These are phyloP conservation scores for Branchellion lobata DNA, from an alignment of 2,888 invertebrate genomes.

Conservation along the genomic window DNA sequence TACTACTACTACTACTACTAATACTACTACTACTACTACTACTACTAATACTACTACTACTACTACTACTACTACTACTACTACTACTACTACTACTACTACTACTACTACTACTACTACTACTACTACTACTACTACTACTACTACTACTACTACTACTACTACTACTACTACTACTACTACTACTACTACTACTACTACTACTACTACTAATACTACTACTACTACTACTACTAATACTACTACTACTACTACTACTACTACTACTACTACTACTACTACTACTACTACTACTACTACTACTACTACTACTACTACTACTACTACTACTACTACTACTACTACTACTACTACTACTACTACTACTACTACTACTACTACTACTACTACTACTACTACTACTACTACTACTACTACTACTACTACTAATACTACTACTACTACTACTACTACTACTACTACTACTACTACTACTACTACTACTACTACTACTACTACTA, in stretches of 20 bases:
- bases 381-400: constrained; percentile 44
- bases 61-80: constrained; percentile 44
- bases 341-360: constrained; percentile 38
- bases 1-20: constrained; percentile 27
- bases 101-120: constrained; percentile 42
- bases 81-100: constrained; percentile 44
- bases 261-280: constrained; percentile 40
- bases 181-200: constrained; percentile 30
- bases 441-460: constrained; percentile 30
- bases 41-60: constrained; percentile 38
- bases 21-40: constrained; percentile 32
- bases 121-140: constrained; percentile 43
- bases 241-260: constrained; percentile 43
- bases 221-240: constrained; percentile 33
- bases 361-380: constrained; percentile 44
- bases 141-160: constrained; percentile 42
- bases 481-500: constrained; percentile 34
- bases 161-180: constrained; percentile 40
- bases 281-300: constrained; percentile 39
- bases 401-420: constrained; percentile 44
- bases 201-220: constrained; percentile 19
- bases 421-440: constrained; percentile 42
- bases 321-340: constrained; percentile 39
- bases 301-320: constrained; percentile 42
- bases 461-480: not conserved